A percentile compares a stretch with the other conserved stretches of the same genome.
Conservation (phyloP, 2,797 vertebrate species). For the Todus mexicanus region DNA sequence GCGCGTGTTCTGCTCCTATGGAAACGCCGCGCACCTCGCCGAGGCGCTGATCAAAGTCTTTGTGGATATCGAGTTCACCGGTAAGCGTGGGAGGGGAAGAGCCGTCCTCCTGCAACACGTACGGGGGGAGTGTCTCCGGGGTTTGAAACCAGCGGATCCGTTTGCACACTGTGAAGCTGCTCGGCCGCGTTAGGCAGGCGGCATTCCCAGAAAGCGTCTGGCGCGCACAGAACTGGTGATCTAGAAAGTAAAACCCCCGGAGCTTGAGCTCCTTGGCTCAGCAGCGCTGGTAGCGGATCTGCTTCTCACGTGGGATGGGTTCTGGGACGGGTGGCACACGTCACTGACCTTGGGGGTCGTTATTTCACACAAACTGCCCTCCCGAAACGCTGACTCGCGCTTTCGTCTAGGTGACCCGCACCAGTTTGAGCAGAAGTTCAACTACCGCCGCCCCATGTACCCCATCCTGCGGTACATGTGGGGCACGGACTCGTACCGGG, state of each 20-base stretch:
- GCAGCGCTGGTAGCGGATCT: background rate
- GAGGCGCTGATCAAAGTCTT: slow-evolving; percentile 97
- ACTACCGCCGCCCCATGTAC: slow-evolving; percentile 98
- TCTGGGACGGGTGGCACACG: too few species aligned
- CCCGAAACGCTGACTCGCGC: background rate
- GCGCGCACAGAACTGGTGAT: fast-evolving
- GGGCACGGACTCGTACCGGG: slow-evolving; percentile 86
- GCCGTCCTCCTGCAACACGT: too few species aligned
- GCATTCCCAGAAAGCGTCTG: background rate
- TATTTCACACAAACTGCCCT: background rate
- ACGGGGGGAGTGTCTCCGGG: background rate
- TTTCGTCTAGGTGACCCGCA: slow-evolving; percentile 89
- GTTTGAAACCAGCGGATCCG: fast-evolving
- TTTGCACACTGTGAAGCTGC: background rate
- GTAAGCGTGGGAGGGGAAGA: slow-evolving; percentile 37
- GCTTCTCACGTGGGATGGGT: fast-evolving
- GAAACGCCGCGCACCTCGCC: slow-evolving; percentile 85
- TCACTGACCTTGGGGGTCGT: background rate
- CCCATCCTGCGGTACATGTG: slow-evolving; percentile 98
- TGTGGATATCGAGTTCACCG: slow-evolving; percentile 98
- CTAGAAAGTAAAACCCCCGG: background rate
- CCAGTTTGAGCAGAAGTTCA: slow-evolving; percentile 99
- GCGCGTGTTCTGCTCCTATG: slow-evolving; percentile 90
- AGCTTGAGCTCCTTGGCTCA: background rate
- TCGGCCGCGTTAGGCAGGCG: fast-evolving